Evolutionary conservation across 2,888 invertebrate genomes (phyloP).

Genomic region (Drosophila putrida): DNA sequence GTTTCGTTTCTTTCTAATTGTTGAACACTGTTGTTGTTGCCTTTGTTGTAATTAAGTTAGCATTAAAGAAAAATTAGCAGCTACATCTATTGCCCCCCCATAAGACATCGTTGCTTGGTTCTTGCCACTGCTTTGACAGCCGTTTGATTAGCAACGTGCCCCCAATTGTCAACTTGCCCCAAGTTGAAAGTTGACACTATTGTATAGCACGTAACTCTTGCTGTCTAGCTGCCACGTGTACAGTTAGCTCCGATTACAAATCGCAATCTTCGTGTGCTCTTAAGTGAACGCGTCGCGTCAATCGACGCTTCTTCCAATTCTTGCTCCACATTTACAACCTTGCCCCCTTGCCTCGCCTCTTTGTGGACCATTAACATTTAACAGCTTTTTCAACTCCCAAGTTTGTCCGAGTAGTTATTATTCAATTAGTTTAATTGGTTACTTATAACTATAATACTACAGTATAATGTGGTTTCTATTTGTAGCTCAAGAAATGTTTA

Average conservation of each 20-base stretch:
- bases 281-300: constrained; percentile 13
- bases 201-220: constrained; percentile 32
- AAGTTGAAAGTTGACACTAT: constrained; percentile 30
- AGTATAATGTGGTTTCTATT: background rate
- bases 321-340: background rate
- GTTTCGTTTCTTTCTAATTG: constrained; percentile 38
- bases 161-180: constrained; percentile 33
- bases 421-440: constrained; percentile 10
- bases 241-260: constrained; percentile 16
- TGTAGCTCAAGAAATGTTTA: no score
- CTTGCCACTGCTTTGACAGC: constrained; percentile 31
- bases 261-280: constrained; percentile 14
- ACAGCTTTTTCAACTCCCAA: background rate
- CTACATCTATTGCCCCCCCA: constrained; percentile 41
- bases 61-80: constrained; percentile 75
- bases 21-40: constrained; percentile 38
- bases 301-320: background rate
- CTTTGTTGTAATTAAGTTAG: constrained; percentile 67
- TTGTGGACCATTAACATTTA: background rate
- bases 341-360: background rate
- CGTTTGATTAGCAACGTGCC: constrained; percentile 53
- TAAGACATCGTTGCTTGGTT: constrained; percentile 1
- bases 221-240: constrained; percentile 1
- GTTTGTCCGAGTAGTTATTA: background rate
- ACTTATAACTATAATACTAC: background rate